These are phyloP conservation scores for Platyrinchus mystaceus DNA, from an alignment of 2,797 vertebrate genomes.

Conservation along the genomic window DNA sequence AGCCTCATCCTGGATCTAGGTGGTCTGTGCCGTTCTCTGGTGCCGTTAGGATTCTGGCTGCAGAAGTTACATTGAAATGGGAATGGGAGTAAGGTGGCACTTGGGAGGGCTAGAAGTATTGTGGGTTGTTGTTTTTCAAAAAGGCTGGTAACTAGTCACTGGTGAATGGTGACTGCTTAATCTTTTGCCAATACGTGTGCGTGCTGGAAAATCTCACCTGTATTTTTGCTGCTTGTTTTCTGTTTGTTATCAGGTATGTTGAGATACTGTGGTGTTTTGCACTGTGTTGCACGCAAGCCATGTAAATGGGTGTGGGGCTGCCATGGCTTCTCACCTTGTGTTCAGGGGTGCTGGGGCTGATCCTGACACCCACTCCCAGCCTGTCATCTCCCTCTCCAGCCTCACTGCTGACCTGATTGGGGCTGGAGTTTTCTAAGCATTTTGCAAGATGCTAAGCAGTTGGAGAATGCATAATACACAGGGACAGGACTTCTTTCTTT, in stretches of 20 bases:
- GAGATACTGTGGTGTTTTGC: neutral
- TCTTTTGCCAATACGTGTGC: neutral
- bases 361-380: neutral
- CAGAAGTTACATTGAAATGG: neutral
- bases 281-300: neutral
- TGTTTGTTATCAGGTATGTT: neutral
- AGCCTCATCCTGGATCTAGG: neutral
- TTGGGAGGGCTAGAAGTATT: neutral
- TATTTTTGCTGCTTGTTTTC: neutral
- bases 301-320: neutral
- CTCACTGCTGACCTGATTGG: neutral
- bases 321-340: neutral
- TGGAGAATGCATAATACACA: fast-evolving
- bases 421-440: neutral
- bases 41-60: neutral
- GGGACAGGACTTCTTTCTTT: neutral
- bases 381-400: neutral
- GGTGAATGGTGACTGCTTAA: neutral
- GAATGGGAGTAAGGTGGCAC: neutral
- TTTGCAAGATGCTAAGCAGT: neutral
- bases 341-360: neutral
- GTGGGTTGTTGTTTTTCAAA: neutral
- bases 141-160: neutral
- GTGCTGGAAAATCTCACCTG: neutral
- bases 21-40: neutral